Conservation (phyloP, 2,797 vertebrate genomes). For the Vireo griseus region DNA sequence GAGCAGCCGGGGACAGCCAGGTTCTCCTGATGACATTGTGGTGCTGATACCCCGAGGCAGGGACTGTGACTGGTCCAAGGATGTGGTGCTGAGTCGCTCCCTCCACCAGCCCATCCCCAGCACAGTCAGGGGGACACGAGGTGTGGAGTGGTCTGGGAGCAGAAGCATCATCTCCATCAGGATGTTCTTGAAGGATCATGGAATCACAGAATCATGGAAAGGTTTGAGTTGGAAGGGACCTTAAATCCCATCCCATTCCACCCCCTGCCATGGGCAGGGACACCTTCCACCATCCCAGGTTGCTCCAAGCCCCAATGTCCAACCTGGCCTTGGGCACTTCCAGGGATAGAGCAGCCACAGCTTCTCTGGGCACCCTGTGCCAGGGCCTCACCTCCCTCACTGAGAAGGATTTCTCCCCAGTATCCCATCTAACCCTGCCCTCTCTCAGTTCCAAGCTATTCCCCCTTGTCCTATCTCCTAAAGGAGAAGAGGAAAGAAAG, state of each 20-base stretch:
- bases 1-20: not conserved
- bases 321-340: fast-evolving
- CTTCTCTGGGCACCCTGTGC: not conserved
- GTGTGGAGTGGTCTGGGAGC: not conserved
- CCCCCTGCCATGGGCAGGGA: not conserved
- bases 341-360: not conserved
- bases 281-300: fast-evolving
- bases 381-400: fast-evolving
- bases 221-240: not conserved
- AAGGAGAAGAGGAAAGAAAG: not conserved
- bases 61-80: not conserved
- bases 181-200: not conserved
- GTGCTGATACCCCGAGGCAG: not conserved
- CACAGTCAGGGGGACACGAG: fast-evolving
- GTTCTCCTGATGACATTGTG: fast-evolving
- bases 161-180: not conserved
- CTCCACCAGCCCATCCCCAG: fast-evolving
- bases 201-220: not conserved
- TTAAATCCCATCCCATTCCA: fast-evolving
- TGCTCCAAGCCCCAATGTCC: not conserved
- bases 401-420: not conserved
- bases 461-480: not conserved
- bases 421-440: not conserved
- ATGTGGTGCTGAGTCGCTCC: not conserved
- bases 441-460: not conserved